Evolutionary conservation across 2,888 invertebrate genomes (phyloP), one percentile per base, ranked within the genome.

Genomic region (Aricia artaxerxes): DNA sequence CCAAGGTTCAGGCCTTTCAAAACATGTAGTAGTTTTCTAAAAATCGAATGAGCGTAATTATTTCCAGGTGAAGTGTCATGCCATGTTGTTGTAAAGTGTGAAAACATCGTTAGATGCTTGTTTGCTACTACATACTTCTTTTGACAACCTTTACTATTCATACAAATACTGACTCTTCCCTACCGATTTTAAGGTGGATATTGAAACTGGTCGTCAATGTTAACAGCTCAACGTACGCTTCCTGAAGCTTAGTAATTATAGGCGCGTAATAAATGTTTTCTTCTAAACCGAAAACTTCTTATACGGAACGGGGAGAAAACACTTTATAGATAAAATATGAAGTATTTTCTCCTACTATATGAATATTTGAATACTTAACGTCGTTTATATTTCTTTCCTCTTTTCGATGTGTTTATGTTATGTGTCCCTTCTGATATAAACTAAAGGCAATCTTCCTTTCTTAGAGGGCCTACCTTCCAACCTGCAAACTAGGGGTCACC

Each of bases 241-340:
- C 89, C 91, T 89, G 91, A 90, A 86, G 93, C 94, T 94, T 94
- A 91, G 93, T 94, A 94, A 88, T 90, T 88, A 89, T 94, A 94
- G 94, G 94, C 94, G 92, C 91, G 93, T 94, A 94, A 94, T 94
- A 91, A 91, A 94, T 94, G 94, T 94, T 91, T 91, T 91, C 90
- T 93, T 93, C 90, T 91, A 85, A 85, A 89, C 86, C 87, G 88
- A 89, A 88, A 86, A 86, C 87, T 89, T 89, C 86, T 85, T 86
- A 86, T 90, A 86, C 88, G 88, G 86, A 86, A 81, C 78, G 81
- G 75, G 76, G 80, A 81, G 79, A 82, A 78, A 49, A 60, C 7
- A 73, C 44, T 35, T 61, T 44, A 40, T 38, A 24, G 4, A 40
- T 16, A 13, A 53, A 11, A 13, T 31, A 78, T 75, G 6, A 31